Evolutionary conservation across 1,140 invertebrate genomes (phyloP), one percentile per base, ranked within the genome.

Genomic region (Triops longicaudatus): DNA sequence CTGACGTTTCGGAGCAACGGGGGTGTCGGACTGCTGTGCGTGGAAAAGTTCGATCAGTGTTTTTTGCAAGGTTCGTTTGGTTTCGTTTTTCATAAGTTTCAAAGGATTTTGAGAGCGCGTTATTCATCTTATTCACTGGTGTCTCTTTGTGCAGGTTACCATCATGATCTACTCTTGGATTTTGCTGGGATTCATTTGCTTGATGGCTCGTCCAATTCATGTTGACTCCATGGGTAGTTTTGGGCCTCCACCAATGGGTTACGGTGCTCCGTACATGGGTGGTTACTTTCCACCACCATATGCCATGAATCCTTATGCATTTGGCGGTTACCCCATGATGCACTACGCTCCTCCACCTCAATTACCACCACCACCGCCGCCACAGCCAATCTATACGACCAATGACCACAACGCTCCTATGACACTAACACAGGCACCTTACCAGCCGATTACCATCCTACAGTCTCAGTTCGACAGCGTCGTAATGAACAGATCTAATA

Each of bases 161-260:
- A 17, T 17, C 14, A 63, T 63, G 50, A 9, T n/a, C 6, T 4
- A 6, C 14, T 63, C 7, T 0, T 17, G 50, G 22, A 63, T 63
- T 63, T 22, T 63, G 22, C 50, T 63, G 50, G 50, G 10, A 1
- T 63, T 10, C 1, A 22, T 10, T 63, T 63, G 50, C 50, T 22
- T 63, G 50, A 63, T 63, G 50, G 50, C 50, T 63, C 50, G 50
- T 22, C 50, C 50, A 22, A 63, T 63, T 63, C 50, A 63, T 22
- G 50, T 63, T 17, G 50, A 63, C 17, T 63, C 50, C 6, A 63
- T 63, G 50, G 50, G 50, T 1, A 63, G n/a, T 63, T 63, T n/a
- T 63, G 50, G 50, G 17, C 22, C 14, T 63, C 50, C 50, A 14
- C 50, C 14, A 14, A 63, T 63, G 50, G 50, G 50, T n/a, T 63